These are phyloP conservation scores for Paratrypauchen microcephalus DNA, from an alignment of 2,797 vertebrate species.

Conservation along the genomic window DNA sequence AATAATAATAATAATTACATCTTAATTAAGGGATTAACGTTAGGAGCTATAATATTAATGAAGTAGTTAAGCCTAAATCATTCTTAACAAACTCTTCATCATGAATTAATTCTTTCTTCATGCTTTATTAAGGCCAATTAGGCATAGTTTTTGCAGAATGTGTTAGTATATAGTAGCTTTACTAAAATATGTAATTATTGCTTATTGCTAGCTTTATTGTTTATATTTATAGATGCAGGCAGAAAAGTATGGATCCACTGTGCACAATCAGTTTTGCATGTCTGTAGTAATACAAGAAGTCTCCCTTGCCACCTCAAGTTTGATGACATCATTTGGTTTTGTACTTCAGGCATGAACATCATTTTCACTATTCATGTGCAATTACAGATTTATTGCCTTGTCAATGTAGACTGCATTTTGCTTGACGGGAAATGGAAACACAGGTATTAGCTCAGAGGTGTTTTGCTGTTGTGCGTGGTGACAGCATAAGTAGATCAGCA, in stretches of 20 bases:
- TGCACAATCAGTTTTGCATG: constrained; percentile 30
- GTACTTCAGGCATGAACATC: constrained; percentile 6
- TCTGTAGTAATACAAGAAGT: neutral
- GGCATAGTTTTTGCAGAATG: no score
- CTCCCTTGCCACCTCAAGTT: neutral
- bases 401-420: constrained; percentile 21
- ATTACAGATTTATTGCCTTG: constrained; percentile 19
- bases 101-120: no score
- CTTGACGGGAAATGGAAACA: constrained; percentile 10
- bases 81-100: no score
- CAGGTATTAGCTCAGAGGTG: constrained; percentile 5
- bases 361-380: constrained; percentile 21
- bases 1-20: no score
- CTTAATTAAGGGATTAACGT: no score
- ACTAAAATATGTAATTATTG: no score
- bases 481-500: constrained; percentile 21
- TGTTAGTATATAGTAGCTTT: no score
- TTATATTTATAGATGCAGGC: no score
- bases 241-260: constrained; percentile 10
- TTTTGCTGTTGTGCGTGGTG: constrained; percentile 32
- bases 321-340: neutral
- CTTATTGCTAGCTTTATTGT: no score
- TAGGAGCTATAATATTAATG: no score
- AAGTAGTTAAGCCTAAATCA: no score
- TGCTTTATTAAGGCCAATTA: no score